phyloP scores from a whole-genome alignment of 2,113 vertebrate genomes.

The Tyto alba region DNA sequence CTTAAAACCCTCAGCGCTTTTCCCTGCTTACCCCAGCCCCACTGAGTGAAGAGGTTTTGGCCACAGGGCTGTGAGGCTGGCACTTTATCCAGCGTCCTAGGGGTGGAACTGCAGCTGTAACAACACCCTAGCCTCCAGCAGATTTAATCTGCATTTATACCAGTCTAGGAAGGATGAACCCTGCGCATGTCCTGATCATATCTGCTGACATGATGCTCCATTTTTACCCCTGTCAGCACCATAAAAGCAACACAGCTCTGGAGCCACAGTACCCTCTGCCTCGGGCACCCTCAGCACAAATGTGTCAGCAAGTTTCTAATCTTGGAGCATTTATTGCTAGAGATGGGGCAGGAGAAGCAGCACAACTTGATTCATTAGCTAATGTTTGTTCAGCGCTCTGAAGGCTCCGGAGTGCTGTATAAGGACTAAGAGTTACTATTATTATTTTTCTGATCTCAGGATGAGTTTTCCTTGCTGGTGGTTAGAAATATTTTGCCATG shows the following conservation, averaged over 20 bases:
- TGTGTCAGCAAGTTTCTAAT: not conserved
- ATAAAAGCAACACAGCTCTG: not conserved
- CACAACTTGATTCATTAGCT: not conserved
- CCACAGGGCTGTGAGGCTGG: not conserved
- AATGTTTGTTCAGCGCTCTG: not conserved
- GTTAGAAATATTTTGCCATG: not conserved
- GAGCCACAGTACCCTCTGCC: not conserved
- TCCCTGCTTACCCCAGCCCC: not conserved
- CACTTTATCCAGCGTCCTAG: not conserved
- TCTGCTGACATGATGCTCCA: not conserved
- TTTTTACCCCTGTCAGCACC: not conserved
- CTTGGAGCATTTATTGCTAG: not conserved
- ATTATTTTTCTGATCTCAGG: not conserved
- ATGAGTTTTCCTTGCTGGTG: not conserved
- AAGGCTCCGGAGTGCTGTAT: not conserved
- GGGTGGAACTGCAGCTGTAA: accelerated
- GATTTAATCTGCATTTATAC: not conserved
- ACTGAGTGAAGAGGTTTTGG: not conserved
- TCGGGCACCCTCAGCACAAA: not conserved
- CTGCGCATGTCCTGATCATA: not conserved
- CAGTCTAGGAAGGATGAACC: not conserved
- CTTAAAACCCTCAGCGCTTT: not conserved
- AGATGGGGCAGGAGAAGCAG: not conserved
- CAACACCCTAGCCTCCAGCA: not conserved
- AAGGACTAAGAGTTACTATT: not conserved